Conservation (phyloP, 2,888 invertebrate genomes). For the Hirtodrosophila confusa region DNA sequence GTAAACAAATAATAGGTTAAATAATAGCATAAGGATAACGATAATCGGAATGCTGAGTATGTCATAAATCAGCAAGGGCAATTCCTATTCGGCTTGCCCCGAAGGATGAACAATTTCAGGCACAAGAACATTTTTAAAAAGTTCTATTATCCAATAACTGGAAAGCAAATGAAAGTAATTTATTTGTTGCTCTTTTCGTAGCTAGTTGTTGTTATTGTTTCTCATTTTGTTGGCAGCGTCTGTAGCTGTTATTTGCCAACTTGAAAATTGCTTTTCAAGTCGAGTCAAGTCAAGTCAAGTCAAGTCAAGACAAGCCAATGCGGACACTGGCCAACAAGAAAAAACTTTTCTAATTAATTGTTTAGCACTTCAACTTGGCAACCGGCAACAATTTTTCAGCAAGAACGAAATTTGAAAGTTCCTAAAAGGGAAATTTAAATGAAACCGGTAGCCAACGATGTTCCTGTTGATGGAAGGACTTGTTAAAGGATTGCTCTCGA, state of each 20-base stretch:
- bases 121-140: too few species aligned
- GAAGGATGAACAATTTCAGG: too few species aligned
- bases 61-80: too few species aligned
- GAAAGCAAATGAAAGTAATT: background rate
- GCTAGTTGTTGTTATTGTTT: background rate
- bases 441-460: constrained; percentile 9
- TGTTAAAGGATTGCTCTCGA: constrained; percentile 4
- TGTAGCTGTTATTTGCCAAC: constrained; percentile 28
- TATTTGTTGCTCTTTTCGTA: background rate
- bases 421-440: constrained; percentile 28
- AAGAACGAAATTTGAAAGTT: constrained; percentile 10
- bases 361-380: constrained; percentile 69
- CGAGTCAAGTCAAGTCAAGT: constrained; percentile 15
- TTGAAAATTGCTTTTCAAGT: constrained; percentile 48
- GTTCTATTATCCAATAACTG: constrained; percentile 7
- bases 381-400: constrained; percentile 4
- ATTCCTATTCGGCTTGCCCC: too few species aligned
- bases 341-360: constrained; percentile 76
- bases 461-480: constrained; percentile 1
- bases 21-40: too few species aligned
- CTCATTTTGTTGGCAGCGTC: constrained; percentile 26
- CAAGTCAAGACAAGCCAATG: constrained; percentile 11
- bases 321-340: constrained; percentile 26
- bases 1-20: too few species aligned
- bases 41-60: too few species aligned